Evolutionary conservation across 92 coral and sea anemone genomes (phyloP).

Genomic region (Ricordea florida): DNA sequence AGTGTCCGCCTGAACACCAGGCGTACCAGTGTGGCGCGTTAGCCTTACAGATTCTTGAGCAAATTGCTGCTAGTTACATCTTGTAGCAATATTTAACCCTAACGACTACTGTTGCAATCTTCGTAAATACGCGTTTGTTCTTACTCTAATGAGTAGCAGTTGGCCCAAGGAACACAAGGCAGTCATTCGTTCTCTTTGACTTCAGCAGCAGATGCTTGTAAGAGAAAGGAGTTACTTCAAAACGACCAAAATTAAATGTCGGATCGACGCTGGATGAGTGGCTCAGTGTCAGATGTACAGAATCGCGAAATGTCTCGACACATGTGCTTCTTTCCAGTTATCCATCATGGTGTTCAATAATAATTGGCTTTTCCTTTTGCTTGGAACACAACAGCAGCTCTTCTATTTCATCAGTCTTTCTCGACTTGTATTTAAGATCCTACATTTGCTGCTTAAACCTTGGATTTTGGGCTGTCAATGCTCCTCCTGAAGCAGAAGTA

Average conservation of each 20-base stretch:
- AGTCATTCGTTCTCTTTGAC: conserved; percentile 21
- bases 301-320: conserved; percentile 26
- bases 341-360: conserved; percentile 64
- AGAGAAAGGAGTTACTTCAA: conserved; percentile 50
- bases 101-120: conserved; percentile 39
- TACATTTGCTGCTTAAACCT: conserved; percentile 50
- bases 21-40: too few species aligned
- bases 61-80: too few species aligned
- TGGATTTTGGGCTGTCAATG: conserved; percentile 30
- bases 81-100: too few species aligned
- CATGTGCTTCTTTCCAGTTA: conserved; percentile 36
- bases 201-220: conserved; percentile 42
- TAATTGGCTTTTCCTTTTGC: conserved; percentile 27
- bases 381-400: conserved; percentile 38
- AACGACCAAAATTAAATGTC: conserved; percentile 50
- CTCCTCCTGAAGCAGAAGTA: conserved; percentile 27
- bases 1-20: too few species aligned
- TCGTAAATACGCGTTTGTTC: conserved; percentile 1
- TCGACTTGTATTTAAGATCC: conserved; percentile 26
- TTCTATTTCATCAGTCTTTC: conserved; percentile 19
- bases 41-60: too few species aligned
- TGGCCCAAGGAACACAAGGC: conserved; percentile 49
- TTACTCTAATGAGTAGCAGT: conserved; percentile 55
- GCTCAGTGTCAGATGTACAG: conserved; percentile 12
- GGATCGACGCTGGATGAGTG: conserved; percentile 63